phyloP scores from a whole-genome alignment of 1,140 invertebrate species.

The Hirudo medicinalis region DNA sequence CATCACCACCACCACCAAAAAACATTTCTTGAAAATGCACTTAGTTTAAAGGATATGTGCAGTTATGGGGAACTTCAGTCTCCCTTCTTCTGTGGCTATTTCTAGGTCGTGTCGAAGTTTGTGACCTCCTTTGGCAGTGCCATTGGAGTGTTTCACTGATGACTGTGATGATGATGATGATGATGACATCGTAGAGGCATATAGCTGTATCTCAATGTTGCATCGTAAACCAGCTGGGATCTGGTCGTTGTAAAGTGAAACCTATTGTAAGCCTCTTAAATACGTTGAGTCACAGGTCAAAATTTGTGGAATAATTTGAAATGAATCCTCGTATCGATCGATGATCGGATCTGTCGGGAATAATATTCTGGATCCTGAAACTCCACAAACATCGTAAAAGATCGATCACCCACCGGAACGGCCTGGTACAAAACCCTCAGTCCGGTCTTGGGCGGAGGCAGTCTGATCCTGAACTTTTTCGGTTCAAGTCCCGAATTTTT shows the following conservation, averaged over 20 bases:
- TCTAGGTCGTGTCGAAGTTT: neutral
- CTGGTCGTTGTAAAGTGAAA: neutral
- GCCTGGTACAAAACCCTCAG: neutral
- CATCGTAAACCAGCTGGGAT: neutral
- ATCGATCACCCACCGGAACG: neutral
- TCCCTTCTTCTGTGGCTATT: constrained; percentile 3
- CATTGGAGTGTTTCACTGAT: no score
- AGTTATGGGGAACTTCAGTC: neutral
- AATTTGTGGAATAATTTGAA: neutral
- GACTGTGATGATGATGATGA: neutral
- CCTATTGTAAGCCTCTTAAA: no score
- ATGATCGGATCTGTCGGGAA: neutral
- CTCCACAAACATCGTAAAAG: neutral
- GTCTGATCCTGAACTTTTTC: neutral
- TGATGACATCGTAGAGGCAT: neutral
- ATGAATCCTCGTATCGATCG: neutral
- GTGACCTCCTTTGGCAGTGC: no score
- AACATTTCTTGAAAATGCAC: neutral
- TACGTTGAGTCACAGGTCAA: neutral
- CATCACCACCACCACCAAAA: neutral
- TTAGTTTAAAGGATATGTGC: neutral
- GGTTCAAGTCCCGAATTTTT: neutral
- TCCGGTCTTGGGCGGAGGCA: neutral
- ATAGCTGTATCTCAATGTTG: neutral
- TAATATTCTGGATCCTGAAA: neutral